These are phyloP conservation scores for Tetragonula clypearis DNA, from an alignment of 1,140 invertebrate species.

Conservation along the genomic window DNA sequence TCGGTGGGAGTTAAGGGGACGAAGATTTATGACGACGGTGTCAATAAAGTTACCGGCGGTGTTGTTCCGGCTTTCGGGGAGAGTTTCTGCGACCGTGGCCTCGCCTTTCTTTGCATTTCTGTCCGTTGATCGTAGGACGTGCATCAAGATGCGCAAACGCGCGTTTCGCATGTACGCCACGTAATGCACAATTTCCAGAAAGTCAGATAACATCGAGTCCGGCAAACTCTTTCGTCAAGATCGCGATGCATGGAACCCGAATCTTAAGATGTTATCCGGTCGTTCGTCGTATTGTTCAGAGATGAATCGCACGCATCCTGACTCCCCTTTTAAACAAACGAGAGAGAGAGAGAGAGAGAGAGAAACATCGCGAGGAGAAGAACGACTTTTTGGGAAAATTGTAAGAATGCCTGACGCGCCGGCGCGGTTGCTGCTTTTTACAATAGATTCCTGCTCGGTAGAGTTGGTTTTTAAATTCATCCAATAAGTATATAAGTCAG, in stretches of 20 bases:
- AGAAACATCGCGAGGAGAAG: neutral
- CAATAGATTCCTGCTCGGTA: conserved; percentile 8
- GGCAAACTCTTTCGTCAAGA: conserved; percentile 28
- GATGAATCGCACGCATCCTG: neutral
- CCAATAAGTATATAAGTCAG: too few relatives aligned
- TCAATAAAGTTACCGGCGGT: conserved; percentile 62
- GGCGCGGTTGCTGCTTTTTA: neutral
- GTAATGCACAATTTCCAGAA: conserved; percentile 55
- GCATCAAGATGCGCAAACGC: conserved; percentile 22
- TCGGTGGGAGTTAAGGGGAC: conserved; percentile 58
- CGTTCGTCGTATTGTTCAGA: conserved; percentile 8
- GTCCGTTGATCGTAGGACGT: conserved; percentile 34
- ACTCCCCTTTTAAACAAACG: neutral
- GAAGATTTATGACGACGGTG: conserved; percentile 63
- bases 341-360: neutral
- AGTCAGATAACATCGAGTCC: conserved; percentile 23
- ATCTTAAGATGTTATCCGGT: conserved; percentile 18
- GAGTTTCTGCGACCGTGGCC: conserved; percentile 25
- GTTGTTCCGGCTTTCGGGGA: conserved; percentile 33
- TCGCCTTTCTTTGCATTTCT: conserved; percentile 48
- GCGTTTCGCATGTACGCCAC: conserved; percentile 34
- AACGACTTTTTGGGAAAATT: neutral
- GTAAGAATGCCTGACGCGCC: neutral
- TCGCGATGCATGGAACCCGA: conserved; percentile 12
- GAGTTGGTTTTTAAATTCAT: neutral